These are phyloP conservation scores for Corythornis madagascariensis DNA, from an alignment of 2,113 vertebrate species.

Conservation along the genomic window DNA sequence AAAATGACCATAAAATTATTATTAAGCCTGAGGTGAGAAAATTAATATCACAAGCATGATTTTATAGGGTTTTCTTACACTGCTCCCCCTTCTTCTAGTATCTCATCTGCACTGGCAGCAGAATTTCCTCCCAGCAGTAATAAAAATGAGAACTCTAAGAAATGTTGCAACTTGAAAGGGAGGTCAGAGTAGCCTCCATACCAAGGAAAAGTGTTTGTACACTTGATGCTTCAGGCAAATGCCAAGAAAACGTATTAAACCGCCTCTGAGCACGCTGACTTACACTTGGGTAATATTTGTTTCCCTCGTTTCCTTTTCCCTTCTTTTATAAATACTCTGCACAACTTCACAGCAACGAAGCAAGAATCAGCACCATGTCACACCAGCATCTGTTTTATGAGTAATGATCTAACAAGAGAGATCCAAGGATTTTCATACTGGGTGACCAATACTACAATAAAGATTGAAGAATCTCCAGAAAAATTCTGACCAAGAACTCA, in stretches of 20 bases:
- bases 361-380: conserved; percentile 1
- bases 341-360: background rate
- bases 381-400: conserved; percentile 17
- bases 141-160: conserved; percentile 64
- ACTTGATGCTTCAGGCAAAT: background rate
- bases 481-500: conserved; percentile 36
- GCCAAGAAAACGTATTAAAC: background rate
- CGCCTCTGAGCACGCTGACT: background rate
- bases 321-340: conserved; percentile 10
- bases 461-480: conserved; percentile 50
- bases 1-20: conserved; percentile 83
- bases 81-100: conserved; percentile 53
- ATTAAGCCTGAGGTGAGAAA: conserved; percentile 84
- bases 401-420: conserved; percentile 29
- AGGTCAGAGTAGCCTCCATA: conserved; percentile 21
- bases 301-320: background rate
- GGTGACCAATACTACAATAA: conserved; percentile 6
- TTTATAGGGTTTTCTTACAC: conserved; percentile 73
- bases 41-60: conserved; percentile 80
- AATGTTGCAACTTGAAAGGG: conserved; percentile 24
- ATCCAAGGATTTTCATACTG: conserved; percentile 28
- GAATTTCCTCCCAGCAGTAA: conserved; percentile 52
- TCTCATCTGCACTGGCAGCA: conserved; percentile 61
- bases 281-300: background rate
- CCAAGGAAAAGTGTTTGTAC: background rate